Evolutionary conservation across 1,140 invertebrate genomes (phyloP).

Genomic region (Battus philenor): DNA sequence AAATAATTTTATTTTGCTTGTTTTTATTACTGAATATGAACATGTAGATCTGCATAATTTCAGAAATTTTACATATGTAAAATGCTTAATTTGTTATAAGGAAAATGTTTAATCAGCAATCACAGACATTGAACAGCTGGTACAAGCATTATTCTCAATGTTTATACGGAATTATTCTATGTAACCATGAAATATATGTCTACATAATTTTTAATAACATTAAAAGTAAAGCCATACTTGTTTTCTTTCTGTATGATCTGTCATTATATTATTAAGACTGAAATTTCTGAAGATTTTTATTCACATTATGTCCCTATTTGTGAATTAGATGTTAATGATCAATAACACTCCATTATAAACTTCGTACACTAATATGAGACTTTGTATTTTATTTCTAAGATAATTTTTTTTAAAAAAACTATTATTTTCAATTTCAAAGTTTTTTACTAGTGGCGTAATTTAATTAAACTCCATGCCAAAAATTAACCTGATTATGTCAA

Average conservation of each 20-base stretch:
- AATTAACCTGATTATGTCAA: no score
- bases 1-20: constrained; percentile 51
- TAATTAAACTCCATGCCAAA: no score
- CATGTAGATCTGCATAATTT: constrained; percentile 34
- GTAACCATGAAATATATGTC: constrained; percentile 73
- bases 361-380: no score
- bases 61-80: constrained; percentile 33
- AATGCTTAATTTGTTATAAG: constrained; percentile 39
- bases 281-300: no score
- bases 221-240: constrained; percentile 53
- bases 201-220: constrained; percentile 71
- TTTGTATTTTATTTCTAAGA: no score
- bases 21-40: constrained; percentile 39
- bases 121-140: constrained; percentile 45
- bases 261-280: constrained; percentile 11
- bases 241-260: constrained; percentile 24
- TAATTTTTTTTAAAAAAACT: no score
- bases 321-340: no score
- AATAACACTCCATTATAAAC: no score
- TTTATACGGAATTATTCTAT: constrained; percentile 72
- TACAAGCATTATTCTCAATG: constrained; percentile 56
- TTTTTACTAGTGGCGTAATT: no score
- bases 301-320: no score
- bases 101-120: constrained; percentile 46
- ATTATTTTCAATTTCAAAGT: no score